Percentiles rank a stretch among this genome's conserved stretches.
These are phyloP conservation scores for Gryon sp. DNA, from an alignment of 1,140 invertebrate species.

Conservation along the genomic window DNA sequence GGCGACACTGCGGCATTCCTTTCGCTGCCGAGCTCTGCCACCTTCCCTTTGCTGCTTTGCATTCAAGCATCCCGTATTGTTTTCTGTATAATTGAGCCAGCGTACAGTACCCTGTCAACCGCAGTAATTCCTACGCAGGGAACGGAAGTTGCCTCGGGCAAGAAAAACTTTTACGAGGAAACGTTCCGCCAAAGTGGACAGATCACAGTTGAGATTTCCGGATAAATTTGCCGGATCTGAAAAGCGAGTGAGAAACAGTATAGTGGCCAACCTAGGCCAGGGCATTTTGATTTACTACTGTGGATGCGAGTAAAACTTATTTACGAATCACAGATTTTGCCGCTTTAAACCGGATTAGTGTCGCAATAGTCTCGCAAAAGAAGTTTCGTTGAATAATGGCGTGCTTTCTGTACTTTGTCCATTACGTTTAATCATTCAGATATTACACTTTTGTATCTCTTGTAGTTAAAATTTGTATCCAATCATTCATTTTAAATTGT, in stretches of 20 bases:
- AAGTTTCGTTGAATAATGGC: too few relatives aligned
- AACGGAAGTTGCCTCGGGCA: conserved; percentile 66
- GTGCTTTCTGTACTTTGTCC: too few relatives aligned
- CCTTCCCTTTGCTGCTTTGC: conserved; percentile 57
- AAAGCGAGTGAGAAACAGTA: conserved; percentile 37
- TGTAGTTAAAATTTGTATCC: too few relatives aligned
- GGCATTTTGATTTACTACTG: conserved; percentile 57
- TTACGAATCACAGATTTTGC: conserved; percentile 45
- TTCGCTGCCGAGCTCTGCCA: conserved; percentile 38
- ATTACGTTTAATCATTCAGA: too few relatives aligned
- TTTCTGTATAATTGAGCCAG: conserved; percentile 69
- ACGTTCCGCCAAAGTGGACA: conserved; percentile 62
- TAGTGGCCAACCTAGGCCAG: too few relatives aligned
- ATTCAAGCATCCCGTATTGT: conserved; percentile 66
- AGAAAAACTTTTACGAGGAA: conserved; percentile 65
- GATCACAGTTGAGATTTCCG: conserved; percentile 58
- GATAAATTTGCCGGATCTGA: conserved; percentile 35
- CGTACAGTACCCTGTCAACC: conserved; percentile 67
- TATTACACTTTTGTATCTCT: too few relatives aligned
- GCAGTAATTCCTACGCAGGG: conserved; percentile 66
- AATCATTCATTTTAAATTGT: too few relatives aligned
- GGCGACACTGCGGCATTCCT: conserved; percentile 38
- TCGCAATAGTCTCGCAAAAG: too few relatives aligned
- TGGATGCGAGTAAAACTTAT: conserved; percentile 55
- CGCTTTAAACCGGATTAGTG: conserved; percentile 26